Base-by-base conservation (phyloP, 23 tunicate genomes). In the Phallusia fumigata region DNA sequence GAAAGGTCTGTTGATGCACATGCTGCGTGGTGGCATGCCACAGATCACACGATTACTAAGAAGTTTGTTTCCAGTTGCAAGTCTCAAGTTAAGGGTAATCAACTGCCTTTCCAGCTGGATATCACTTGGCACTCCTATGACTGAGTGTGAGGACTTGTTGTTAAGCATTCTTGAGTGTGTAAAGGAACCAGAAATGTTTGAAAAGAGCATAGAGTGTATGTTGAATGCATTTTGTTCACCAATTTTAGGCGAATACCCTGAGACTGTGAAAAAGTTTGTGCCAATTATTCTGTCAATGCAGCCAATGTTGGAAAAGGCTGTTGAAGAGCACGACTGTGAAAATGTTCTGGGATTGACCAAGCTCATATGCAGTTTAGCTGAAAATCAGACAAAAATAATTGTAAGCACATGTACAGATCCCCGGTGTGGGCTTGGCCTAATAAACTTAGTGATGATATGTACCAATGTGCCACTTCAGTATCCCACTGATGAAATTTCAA, bases 41-140 rank as follows among this genome's bases (percentile, higher is more conserved):
- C 33, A 81, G 28, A 89, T 89, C 35, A 52, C 75, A 28, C 12
- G 52, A 6, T 65, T 84, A 12, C 80, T 89, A 33, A 36, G 24
- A 16, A 31, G 35, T 52, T 32, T 88, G 18, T 40, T 36, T 10
- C 35, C 0, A 30, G 19, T 52, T 30, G 24, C 31, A 8, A 13
- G 18, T 44, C 36, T 82, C 31, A 77, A 90, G 45, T 50, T 18
- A n/a, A 84, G 83, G 33, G 88, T 88, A 18, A 83, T 91, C 5
- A 91, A 91, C 53, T 91, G 97, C 73, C 45, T 96, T 13, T 79
- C 94, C 24, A 88, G 93, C 44, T 96, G 99, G 99, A 83, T 96
- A 18, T 24, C 75, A 18, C 75, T 91, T 12, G 99, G 97, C 8
- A 58, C 86, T 24, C 91, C 95, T 3, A 31, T 93, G 0, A 45